Evolutionary conservation across 2,888 invertebrate species (phyloP).

Genomic region (Lottia gigantea): DNA sequence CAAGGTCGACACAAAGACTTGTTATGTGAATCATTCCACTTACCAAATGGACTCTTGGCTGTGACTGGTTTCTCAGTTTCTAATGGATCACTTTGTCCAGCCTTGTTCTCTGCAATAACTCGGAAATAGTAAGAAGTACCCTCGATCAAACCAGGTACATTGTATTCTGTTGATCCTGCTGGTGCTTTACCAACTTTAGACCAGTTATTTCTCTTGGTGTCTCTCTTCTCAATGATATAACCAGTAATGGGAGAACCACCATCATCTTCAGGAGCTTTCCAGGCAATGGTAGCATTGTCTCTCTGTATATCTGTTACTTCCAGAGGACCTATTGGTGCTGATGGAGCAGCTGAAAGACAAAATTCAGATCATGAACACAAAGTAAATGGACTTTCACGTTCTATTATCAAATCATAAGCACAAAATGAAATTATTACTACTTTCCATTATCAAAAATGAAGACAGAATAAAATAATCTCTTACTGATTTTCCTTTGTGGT

Average conservation of each 20-base stretch:
- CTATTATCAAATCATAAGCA: too few species aligned
- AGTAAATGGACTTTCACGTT: too few species aligned
- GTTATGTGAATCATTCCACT: too few species aligned
- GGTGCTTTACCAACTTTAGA: slow-evolving; percentile 35
- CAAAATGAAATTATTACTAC: too few species aligned
- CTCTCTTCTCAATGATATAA: slow-evolving; percentile 48
- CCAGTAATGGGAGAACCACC: slow-evolving; percentile 53
- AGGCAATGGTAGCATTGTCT: slow-evolving; percentile 43
- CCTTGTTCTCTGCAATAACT: slow-evolving; percentile 72
- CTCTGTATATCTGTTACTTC: slow-evolving; percentile 34
- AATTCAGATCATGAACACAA: not conserved
- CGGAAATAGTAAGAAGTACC: slow-evolving; percentile 57
- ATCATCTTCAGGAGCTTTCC: slow-evolving; percentile 62
- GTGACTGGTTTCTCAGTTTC: slow-evolving; percentile 70
- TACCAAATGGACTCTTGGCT: slow-evolving; percentile 80
- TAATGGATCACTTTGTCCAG: slow-evolving; percentile 83
- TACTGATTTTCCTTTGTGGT: slow-evolving; percentile 82
- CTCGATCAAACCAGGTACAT: slow-evolving; percentile 36
- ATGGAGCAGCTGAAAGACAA: slow-evolving; percentile 42
- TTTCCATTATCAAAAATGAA: too few species aligned
- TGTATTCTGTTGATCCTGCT: slow-evolving; percentile 31
- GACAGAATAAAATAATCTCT: too few species aligned
- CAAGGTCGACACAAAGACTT: too few species aligned
- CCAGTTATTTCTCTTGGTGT: slow-evolving; percentile 37
- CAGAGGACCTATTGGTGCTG: slow-evolving; percentile 54